Conservation (phyloP, 2,797 vertebrate genomes). For the Geotria australis region DNA sequence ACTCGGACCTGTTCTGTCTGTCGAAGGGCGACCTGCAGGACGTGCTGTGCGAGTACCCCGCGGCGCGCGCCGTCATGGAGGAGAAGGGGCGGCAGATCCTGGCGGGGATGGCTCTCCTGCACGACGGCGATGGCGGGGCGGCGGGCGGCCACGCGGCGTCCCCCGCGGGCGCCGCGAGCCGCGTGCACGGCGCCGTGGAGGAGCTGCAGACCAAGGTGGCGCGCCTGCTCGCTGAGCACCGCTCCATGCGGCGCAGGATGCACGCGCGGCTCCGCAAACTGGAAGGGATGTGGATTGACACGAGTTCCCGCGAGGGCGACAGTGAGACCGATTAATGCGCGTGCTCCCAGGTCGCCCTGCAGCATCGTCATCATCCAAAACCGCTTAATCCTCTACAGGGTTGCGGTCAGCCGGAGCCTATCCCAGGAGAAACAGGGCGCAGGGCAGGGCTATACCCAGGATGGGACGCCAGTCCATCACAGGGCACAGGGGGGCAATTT, state of each 20-base stretch:
- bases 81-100: conserved; percentile 63
- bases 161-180: conserved; percentile 5
- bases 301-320: no score
- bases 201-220: conserved; percentile 26
- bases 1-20: conserved; percentile 66
- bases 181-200: conserved; percentile 16
- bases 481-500: no score
- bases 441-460: no score
- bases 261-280: conserved; percentile 21
- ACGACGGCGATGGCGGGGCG: conserved; percentile 9
- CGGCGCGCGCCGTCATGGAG: conserved; percentile 36
- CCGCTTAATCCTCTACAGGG: no score
- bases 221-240: conserved; percentile 30
- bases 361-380: no score
- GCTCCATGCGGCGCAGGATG: conserved; percentile 27
- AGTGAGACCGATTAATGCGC: no score
- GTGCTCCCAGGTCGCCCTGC: no score
- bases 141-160: conserved; percentile 7
- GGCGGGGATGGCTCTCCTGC: conserved; percentile 44
- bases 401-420: no score
- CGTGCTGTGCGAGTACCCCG: conserved; percentile 44
- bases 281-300: conserved; percentile 15
- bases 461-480: no score
- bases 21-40: conserved; percentile 53
- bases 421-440: no score